phyloP scores from a whole-genome alignment of 1,140 invertebrate species.

The Atta texana region DNA sequence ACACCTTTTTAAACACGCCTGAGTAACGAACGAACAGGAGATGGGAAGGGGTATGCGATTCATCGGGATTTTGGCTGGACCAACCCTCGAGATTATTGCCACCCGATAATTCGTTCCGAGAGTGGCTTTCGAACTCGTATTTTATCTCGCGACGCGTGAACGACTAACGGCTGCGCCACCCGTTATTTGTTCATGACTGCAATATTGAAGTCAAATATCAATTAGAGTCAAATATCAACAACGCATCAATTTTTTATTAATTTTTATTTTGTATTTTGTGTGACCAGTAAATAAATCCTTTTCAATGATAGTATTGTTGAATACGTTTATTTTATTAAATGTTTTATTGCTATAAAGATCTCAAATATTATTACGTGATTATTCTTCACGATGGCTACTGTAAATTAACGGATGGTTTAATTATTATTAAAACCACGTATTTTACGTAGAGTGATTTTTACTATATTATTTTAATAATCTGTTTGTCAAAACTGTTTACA shows the following conservation, averaged over 20 bases:
- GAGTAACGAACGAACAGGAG: background rate
- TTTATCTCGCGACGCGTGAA: constrained; percentile 23
- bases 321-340: constrained; percentile 14
- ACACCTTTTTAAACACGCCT: constrained; percentile 14
- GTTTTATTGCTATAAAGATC: background rate
- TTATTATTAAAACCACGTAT: background rate
- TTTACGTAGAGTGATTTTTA: background rate
- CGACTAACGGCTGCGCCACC: background rate
- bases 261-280: background rate
- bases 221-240: constrained; percentile 42
- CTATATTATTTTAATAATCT: background rate
- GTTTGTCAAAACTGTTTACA: background rate
- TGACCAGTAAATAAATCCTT: background rate
- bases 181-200: constrained; percentile 35
- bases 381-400: background rate
- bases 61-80: constrained; percentile 3
- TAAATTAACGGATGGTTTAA: background rate
- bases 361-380: constrained; percentile 7
- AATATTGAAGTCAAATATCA: constrained; percentile 44
- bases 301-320: background rate
- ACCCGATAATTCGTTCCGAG: constrained; percentile 49
- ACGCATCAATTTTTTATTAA: constrained; percentile 13
- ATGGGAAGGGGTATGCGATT: background rate
- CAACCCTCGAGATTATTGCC: constrained; percentile 49
- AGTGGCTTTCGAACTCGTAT: constrained; percentile 8